phyloP scores from a whole-genome alignment of 1,140 invertebrate genomes.

The Hestina assimilis region DNA sequence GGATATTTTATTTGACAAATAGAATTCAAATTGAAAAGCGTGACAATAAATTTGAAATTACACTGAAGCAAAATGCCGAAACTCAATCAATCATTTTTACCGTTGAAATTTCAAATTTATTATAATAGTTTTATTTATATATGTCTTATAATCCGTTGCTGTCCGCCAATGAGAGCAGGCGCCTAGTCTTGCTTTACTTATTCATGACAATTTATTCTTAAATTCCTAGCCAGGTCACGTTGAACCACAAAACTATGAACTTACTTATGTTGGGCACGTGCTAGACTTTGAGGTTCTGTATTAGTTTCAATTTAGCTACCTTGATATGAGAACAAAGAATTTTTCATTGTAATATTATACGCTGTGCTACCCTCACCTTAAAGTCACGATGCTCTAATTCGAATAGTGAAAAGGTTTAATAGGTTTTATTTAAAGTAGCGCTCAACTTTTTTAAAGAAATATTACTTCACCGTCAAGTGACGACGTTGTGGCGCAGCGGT shows the following conservation, averaged over 20 bases:
- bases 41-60: too few species aligned
- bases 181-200: background rate
- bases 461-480: too few species aligned
- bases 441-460: background rate
- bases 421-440: slow-evolving; percentile 4
- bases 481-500: too few species aligned
- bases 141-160: too few species aligned
- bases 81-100: too few species aligned
- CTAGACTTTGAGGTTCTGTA: background rate
- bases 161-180: too few species aligned
- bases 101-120: too few species aligned
- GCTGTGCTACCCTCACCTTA: slow-evolving; percentile 1
- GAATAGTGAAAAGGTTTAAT: slow-evolving; percentile 9
- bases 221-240: slow-evolving; percentile 5
- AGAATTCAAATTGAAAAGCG: too few species aligned
- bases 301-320: slow-evolving; percentile 7
- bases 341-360: slow-evolving; percentile 16
- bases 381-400: slow-evolving; percentile 6
- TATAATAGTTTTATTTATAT: too few species aligned
- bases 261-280: slow-evolving; percentile 1
- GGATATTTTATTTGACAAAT: too few species aligned
- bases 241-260: background rate
- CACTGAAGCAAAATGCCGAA: too few species aligned
- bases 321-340: slow-evolving; percentile 6
- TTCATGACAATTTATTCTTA: background rate